Evolutionary conservation across 2,888 invertebrate species (phyloP), one percentile per base, ranked within the genome.

Genomic region (Colostygia pectinataria): DNA sequence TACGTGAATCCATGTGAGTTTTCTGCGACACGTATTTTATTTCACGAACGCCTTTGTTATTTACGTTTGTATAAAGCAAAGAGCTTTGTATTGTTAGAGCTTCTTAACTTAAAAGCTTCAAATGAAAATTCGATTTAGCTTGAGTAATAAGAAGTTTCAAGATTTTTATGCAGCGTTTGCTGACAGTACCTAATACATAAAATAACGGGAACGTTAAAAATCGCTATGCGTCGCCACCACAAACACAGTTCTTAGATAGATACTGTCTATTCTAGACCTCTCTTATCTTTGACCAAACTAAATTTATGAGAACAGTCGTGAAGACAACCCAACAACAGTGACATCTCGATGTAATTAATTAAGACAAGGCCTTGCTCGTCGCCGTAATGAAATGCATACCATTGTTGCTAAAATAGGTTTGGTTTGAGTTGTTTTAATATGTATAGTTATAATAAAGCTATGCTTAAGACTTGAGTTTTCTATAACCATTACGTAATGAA

Each of bases 291-390:
- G 34, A 12, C 29, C 24, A 61, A 67, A 72, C 67, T 69, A 63
- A 76, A 78, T 77, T 76, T 72, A 74, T 69, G 69, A 70, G 68
- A 62, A 71, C 66, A 65, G 63, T 62, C 51, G 61, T 57, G 67
- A 66, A 70, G 69, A 74, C 66, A 67, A 66, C 59, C 60, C 65
- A 63, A 57, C 65, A 63, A 57, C 68, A 65, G 68, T 76, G 77
- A 77, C 79, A 76, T 72, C 71, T 74, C 69, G 67, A 76, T 73
- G 71, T 80, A 77, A 80, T 80, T 80, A 79, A 80, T 77, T 77
- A 78, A 74, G 73, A 67, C 61, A 57, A 60, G 61, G 64, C 62
- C 52, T n/a, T n/a, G n/a, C n/a, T 56, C 55, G 42, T 41, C 46
- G 53, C 31, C 42, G 25, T 50, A 50, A 46, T 53, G 53, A 53